Base-by-base conservation (phyloP, 1,140 invertebrate genomes). In the Sminthurinus signatus region DNA sequence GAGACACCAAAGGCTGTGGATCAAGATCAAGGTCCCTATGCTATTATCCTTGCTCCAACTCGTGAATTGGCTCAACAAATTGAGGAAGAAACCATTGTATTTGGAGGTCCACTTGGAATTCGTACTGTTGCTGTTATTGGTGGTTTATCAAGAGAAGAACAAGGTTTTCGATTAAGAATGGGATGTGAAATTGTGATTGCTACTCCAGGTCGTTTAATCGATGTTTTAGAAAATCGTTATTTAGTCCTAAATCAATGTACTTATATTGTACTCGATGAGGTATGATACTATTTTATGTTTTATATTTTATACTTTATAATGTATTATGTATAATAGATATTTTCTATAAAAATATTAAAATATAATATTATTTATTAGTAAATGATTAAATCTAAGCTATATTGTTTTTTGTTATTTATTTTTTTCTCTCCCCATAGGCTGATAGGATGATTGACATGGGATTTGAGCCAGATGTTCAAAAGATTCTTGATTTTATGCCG, bases 101-200 rank as follows among this genome's bases (percentile, higher is more conserved):
- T 99, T 81, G 96, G 95, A 25, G 85, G 91, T 70, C 89, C 89
- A 2, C 79, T 99, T 10, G 93, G 92, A 27, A 96, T 99, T 51
- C 83, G 93, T 60, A 98, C 95, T 29, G 96, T 99, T 0, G 93
- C 98, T 8, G 92, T 99, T 42, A 98, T 99, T 67, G 97, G 97
- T 76, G 96, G 96, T 79, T 78, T 98, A 1, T 97, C 93, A 0
- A 82, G 95, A 72, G 97, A 99, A 80, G 97, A 99, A 69, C 97
- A 99, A 82, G 96, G 96, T 64, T 97, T 99, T 75, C 86, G 93
- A 72, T 79, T 99, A 19, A 80, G 96, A 73, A 85, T 97, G 79
- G 97, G 97, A 48, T 98, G 96, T 78, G 96, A 99, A 78, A 98
- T 99, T 75, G 96, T 99, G n/a, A 99, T 99, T 76, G 97, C 96